Percentiles rank a stretch among this genome's conserved stretches.
These are phyloP conservation scores for Lordiphosa collinella DNA, from an alignment of 1,140 invertebrate genomes.

Conservation along the genomic window DNA sequence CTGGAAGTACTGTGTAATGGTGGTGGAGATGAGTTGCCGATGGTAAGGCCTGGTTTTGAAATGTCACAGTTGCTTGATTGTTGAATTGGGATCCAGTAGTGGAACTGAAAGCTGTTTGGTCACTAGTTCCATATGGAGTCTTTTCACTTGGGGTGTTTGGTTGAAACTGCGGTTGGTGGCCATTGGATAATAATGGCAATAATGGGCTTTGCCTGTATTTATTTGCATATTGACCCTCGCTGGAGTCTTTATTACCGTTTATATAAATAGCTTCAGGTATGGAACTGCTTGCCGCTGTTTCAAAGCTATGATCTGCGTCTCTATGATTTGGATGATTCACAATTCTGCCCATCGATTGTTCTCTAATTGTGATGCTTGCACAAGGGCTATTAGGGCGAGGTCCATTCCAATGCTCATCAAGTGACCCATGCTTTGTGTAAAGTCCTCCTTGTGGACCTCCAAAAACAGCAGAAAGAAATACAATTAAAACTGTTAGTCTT, in stretches of 20 bases:
- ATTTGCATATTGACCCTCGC: not conserved
- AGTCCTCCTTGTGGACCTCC: not conserved
- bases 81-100: not conserved
- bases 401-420: not conserved
- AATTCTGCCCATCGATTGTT: conserved; percentile 37
- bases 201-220: not conserved
- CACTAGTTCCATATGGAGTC: not conserved
- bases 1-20: conserved; percentile 4
- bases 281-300: conserved; percentile 6
- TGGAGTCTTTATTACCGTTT: not conserved
- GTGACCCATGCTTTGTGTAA: too few species aligned
- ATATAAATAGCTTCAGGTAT: not conserved
- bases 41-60: not conserved
- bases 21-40: conserved; percentile 8
- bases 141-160: not conserved
- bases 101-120: not conserved
- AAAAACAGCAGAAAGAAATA: not conserved
- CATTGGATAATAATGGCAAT: not conserved
- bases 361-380: conserved; percentile 11
- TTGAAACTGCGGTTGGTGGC: not conserved
- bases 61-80: not conserved
- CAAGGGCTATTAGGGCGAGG: not conserved
- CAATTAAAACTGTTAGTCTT: conserved; percentile 3
- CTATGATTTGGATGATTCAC: conserved; percentile 24
- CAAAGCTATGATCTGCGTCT: conserved; percentile 9